These are phyloP conservation scores for Thymallus thymallus DNA, from an alignment of 2,113 vertebrate species.

Conservation along the genomic window DNA sequence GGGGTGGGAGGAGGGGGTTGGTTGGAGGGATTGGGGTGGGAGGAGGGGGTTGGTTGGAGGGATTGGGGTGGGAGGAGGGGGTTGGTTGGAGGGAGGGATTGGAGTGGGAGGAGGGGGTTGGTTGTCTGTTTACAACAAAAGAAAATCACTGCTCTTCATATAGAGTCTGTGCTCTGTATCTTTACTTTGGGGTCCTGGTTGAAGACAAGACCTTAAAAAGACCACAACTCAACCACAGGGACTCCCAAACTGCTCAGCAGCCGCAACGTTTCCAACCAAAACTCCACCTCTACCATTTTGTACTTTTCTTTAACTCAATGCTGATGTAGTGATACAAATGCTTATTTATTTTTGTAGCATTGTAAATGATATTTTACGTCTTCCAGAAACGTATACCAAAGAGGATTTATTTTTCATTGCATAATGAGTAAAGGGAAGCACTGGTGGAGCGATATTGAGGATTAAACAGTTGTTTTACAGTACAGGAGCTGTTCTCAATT, in stretches of 20 bases:
- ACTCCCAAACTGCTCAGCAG: slow-evolving; percentile 44
- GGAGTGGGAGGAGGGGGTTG: slow-evolving; percentile 17
- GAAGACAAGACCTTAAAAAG: slow-evolving; percentile 12
- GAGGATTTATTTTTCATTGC: not conserved
- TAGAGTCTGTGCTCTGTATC: slow-evolving; percentile 53
- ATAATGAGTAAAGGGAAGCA: too few relatives aligned
- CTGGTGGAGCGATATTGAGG: slow-evolving; percentile 43
- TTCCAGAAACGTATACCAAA: slow-evolving; percentile 37
- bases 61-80: not conserved
- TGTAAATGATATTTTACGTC: slow-evolving; percentile 37
- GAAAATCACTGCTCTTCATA: slow-evolving; percentile 37
- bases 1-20: too few relatives aligned
- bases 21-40: too few relatives aligned
- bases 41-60: not conserved
- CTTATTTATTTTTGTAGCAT: slow-evolving; percentile 60
- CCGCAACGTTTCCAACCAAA: not conserved
- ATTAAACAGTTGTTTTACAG: not conserved
- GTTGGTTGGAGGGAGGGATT: too few relatives aligned
- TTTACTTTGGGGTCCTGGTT: slow-evolving; percentile 31
- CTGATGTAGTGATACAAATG: slow-evolving; percentile 58
- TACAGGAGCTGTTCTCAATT: not conserved
- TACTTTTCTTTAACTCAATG: slow-evolving; percentile 35
- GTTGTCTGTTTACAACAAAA: slow-evolving; percentile 48
- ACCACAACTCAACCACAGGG: slow-evolving; percentile 39
- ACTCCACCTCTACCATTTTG: slow-evolving; percentile 68